Evolutionary conservation across 2,113 vertebrate species (phyloP).

Genomic region (Aegotheles bennettii): DNA sequence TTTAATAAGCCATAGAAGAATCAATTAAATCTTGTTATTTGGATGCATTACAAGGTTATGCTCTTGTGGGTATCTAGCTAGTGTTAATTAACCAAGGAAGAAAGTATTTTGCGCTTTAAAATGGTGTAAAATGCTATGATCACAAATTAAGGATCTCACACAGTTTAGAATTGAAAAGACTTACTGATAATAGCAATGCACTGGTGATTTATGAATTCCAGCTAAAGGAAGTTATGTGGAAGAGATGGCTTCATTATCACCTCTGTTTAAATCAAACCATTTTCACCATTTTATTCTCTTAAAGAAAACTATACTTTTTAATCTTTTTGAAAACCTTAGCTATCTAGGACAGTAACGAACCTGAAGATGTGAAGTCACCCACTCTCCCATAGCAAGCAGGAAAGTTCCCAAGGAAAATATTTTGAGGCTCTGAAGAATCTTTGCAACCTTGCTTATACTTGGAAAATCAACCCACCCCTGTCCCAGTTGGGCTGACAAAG

Average conservation of each 20-base stretch:
- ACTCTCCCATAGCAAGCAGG: not conserved
- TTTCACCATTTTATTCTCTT: not conserved
- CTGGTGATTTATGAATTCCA: not conserved
- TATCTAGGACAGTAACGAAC: not conserved
- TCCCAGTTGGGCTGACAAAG: not conserved
- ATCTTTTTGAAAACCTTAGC: not conserved
- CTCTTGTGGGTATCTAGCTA: slow-evolving; percentile 2
- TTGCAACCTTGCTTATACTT: not conserved
- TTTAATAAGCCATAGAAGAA: slow-evolving; percentile 56
- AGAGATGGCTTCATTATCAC: not conserved
- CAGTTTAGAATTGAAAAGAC: not conserved
- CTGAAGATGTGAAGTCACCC: not conserved
- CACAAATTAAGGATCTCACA: not conserved
- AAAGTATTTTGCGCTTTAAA: slow-evolving; percentile 10
- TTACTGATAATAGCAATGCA: not conserved
- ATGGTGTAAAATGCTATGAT: slow-evolving; percentile 1
- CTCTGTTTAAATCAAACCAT: not conserved
- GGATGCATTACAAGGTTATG: slow-evolving; percentile 39
- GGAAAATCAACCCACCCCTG: not conserved
- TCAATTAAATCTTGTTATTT: slow-evolving; percentile 61
- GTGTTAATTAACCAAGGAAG: slow-evolving; percentile 44
- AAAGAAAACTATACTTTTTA: not conserved
- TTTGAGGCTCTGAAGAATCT: not conserved
- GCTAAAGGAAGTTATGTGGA: not conserved
- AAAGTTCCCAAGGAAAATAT: not conserved